These are phyloP conservation scores for Mesocricetus auratus DNA, from an alignment of 2,113 vertebrate genomes.

Conservation along the genomic window DNA sequence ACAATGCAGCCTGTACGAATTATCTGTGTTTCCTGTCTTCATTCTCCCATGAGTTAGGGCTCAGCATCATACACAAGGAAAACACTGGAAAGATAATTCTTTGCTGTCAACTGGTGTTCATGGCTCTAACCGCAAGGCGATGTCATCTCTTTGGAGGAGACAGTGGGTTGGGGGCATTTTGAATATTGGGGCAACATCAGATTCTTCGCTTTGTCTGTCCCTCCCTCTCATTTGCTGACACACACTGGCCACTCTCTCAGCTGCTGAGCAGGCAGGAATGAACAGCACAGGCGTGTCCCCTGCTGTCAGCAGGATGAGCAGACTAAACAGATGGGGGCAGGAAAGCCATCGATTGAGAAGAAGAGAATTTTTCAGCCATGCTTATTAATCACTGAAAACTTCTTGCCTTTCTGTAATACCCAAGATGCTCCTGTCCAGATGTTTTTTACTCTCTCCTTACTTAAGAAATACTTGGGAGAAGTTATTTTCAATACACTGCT, in stretches of 20 bases:
- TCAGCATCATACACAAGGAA: background rate
- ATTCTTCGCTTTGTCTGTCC: background rate
- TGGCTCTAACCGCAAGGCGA: background rate
- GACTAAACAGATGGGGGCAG: background rate
- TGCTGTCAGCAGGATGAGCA: background rate
- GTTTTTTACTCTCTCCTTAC: slow-evolving; percentile 12
- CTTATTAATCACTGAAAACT: background rate
- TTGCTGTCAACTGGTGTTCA: background rate
- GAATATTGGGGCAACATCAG: background rate
- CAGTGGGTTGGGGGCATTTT: background rate
- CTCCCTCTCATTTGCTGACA: background rate
- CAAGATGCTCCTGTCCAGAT: background rate
- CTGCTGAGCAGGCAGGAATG: background rate
- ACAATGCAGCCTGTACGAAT: background rate
- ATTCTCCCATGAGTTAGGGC: background rate
- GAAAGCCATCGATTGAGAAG: background rate
- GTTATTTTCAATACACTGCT: background rate
- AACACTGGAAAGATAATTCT: background rate
- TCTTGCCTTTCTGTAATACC: background rate
- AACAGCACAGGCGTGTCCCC: background rate
- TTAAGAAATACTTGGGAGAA: background rate
- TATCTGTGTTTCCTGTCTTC: background rate
- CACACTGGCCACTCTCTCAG: background rate
- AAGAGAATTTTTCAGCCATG: background rate
- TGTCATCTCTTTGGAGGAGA: slow-evolving; percentile 21